Evolutionary conservation across 2,888 invertebrate species (phyloP), one percentile per base, ranked within the genome.

Genomic region (Cecidostiba fungosa): DNA sequence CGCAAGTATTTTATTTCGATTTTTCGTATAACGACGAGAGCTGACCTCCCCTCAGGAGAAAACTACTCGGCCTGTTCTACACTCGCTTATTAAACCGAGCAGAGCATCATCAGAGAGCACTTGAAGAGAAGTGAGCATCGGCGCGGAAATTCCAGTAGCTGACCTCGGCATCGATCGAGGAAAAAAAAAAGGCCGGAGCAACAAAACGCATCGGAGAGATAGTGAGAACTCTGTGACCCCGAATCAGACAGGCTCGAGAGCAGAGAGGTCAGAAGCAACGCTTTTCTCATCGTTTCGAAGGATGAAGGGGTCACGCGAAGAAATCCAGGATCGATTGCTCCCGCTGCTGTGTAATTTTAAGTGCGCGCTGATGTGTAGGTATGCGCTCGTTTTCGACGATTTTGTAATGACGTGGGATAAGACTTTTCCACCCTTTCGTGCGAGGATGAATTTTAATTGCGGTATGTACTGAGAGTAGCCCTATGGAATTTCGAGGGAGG

Each of bases 291-390:
- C 62, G 76, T 43, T 54, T 36, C 39, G n/a, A 12, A 14, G 12
- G n/a, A 29, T 66, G 66, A 39, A 70, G 79, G 23, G 82, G 86
- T 85, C 87, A 82, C 54, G 77, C 73, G 88, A 88, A 86, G 87
- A 87, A 76, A 77, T 86, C 74, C 73, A 81, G 72, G 78, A 78
- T 78, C 78, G 73, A 77, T 83, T 62, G 23, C 3, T 36, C 8
- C 23, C 19, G 50, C 78, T n/a, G 29, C 73, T 19, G 69, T 79
- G 84, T 76, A 79, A 84, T 84, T 84, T 84, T 66, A 66, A 84
- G 62, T 12, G 19, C 8, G 78, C 23, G n/a, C n/a, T n/a, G n/a
- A n/a, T n/a, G n/a, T 32, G 70, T 29, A 78, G 77, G 47, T 29
- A 62, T n/a, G 43, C 26, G 70, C 50, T 36, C n/a, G 14, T 74